Evolutionary conservation across 2,113 vertebrate genomes (phyloP), one percentile per base, ranked within the genome.

Genomic region (Empidonax alnorum): DNA sequence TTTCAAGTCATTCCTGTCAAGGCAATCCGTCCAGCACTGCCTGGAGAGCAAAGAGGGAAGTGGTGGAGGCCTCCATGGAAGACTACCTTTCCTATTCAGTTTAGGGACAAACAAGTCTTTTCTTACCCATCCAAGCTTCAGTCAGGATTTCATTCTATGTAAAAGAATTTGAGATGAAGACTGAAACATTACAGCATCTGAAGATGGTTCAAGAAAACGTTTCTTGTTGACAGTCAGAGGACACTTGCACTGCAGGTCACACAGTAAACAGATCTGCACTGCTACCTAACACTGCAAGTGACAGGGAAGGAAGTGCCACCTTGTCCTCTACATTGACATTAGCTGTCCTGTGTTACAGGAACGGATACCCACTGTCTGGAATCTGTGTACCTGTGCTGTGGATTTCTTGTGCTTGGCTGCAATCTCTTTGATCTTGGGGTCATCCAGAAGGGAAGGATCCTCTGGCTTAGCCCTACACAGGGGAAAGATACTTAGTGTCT

Each of bases 321-420:
- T 59, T 83, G n/a, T 46, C 49, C 75, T 55, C 28, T 41, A 16
- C 24, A 8, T 1, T 50, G 17, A 12, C 46, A 56, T 39, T 14
- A 49, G 24, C 33, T 41, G 21, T 33, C 30, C 31, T 59, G 18
- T 12, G 19, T 18, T 41, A 42, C 28, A 39, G 31, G 25, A 69
- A 86, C 10, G 13, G 3, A 3, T 16, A 28, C 6, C 12, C 27
- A 35, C 50, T 66, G 15, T 4, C 12, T 6, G 6, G 6, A 39
- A 56, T 11, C n/a, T 19, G 3, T 18, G 0, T 96, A 99, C 99
- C 98, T 99, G 99, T 46, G 99, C 99, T 81, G 98, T 37, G 4
- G 98, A 98, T 96, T 99, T 99, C 5, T 98, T 98, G 97, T 99
- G 97, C 59, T 98, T 99, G 46, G 96, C 41, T 52, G 99, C 99